A percentile compares a stretch with the other conserved stretches of the same genome.
These are phyloP conservation scores for Conus canariensis DNA, from an alignment of 2,888 invertebrate genomes.

Conservation along the genomic window DNA sequence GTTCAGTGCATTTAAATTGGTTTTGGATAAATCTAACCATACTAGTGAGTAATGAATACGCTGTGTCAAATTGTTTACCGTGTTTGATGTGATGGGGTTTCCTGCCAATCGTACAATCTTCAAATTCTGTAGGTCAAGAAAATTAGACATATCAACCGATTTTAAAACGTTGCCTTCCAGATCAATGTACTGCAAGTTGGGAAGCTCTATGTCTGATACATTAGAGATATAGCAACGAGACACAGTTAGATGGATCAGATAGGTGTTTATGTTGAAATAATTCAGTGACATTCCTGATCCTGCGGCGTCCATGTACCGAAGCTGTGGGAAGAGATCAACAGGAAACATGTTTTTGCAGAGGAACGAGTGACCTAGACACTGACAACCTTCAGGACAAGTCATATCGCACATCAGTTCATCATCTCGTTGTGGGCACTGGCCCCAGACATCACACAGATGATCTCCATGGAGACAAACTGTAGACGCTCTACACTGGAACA, in stretches of 20 bases:
- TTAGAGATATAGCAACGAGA: neutral
- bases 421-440: neutral
- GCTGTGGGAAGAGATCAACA: neutral
- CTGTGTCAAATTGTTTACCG: neutral
- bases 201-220: neutral
- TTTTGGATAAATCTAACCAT: neutral
- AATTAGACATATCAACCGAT: neutral
- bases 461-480: neutral
- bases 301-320: neutral
- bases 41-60: neutral
- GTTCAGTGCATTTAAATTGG: neutral
- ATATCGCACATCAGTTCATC: neutral
- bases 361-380: neutral
- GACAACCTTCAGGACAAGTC: neutral
- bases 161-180: neutral
- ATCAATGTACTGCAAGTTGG: neutral
- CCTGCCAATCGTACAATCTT: neutral
- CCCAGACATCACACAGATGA: conserved; percentile 20
- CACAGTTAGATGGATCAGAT: neutral
- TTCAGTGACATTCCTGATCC: neutral
- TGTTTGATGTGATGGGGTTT: neutral
- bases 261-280: neutral
- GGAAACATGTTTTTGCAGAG: neutral
- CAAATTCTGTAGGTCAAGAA: neutral
- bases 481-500: neutral